Evolutionary conservation across 2,888 invertebrate species (phyloP).

Genomic region (Tanypteryx hageni): DNA sequence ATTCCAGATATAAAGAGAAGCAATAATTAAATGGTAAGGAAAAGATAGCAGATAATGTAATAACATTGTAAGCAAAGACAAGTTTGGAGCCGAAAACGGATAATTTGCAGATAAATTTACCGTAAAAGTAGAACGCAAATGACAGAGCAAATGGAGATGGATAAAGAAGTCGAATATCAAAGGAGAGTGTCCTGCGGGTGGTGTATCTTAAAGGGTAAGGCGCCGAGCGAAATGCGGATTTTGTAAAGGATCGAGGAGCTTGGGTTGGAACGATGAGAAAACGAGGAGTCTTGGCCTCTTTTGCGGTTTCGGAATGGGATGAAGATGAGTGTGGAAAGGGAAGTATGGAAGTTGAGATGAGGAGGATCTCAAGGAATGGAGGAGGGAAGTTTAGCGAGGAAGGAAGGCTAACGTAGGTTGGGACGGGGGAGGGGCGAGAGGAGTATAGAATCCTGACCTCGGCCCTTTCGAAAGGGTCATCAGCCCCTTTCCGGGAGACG

Average conservation of each 20-base stretch:
- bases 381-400: neutral
- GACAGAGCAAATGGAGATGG: too few species aligned
- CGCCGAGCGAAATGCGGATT: neutral
- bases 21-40: neutral
- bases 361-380: neutral
- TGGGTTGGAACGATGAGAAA: neutral
- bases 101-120: neutral
- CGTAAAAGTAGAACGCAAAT: neutral
- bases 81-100: neutral
- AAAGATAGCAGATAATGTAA: neutral
- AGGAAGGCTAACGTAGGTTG: neutral
- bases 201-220: neutral
- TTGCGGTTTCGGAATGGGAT: slow-evolving; percentile 13
- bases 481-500: slow-evolving; percentile 14
- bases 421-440: neutral
- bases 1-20: neutral
- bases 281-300: neutral
- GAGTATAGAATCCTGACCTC: neutral
- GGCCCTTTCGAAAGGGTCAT: neutral
- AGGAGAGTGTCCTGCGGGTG: too few species aligned
- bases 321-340: neutral
- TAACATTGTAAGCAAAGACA: neutral
- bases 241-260: neutral
- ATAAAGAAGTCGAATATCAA: too few species aligned
- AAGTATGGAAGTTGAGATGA: neutral